phyloP scores from a whole-genome alignment of 2,888 invertebrate species.

The Rotaria socialis region DNA sequence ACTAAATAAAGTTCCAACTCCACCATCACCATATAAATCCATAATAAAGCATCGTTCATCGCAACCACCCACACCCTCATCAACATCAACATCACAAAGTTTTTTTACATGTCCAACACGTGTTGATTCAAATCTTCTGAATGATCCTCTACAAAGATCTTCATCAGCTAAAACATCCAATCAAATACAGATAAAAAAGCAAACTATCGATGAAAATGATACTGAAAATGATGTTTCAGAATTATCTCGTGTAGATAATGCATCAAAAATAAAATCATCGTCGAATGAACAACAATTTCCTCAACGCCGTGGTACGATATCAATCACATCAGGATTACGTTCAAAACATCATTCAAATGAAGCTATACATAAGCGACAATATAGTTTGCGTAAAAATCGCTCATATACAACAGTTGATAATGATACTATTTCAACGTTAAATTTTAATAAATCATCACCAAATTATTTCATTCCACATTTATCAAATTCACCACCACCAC shows the following conservation, averaged over 20 bases:
- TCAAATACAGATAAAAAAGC: background rate
- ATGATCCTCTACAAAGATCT: background rate
- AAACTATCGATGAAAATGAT: constrained; percentile 8
- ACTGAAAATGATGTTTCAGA: constrained; percentile 33
- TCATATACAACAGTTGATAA: background rate
- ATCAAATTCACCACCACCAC: background rate
- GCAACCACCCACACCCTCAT: background rate
- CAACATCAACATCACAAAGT: background rate
- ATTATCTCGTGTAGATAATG: background rate
- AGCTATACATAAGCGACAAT: background rate
- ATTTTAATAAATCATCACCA: background rate
- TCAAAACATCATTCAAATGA: background rate
- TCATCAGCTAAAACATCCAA: background rate
- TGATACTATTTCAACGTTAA: background rate
- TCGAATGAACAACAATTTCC: background rate
- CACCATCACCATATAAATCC: background rate
- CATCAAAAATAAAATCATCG: background rate
- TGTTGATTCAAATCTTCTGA: background rate
- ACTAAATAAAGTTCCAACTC: background rate
- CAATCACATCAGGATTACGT: background rate
- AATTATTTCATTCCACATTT: background rate
- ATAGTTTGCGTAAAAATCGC: background rate
- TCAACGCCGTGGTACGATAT: background rate
- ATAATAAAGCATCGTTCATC: background rate
- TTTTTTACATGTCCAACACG: constrained; percentile 7